Evolutionary conservation across 1,140 invertebrate genomes (phyloP).

Genomic region (Formica exsecta): DNA sequence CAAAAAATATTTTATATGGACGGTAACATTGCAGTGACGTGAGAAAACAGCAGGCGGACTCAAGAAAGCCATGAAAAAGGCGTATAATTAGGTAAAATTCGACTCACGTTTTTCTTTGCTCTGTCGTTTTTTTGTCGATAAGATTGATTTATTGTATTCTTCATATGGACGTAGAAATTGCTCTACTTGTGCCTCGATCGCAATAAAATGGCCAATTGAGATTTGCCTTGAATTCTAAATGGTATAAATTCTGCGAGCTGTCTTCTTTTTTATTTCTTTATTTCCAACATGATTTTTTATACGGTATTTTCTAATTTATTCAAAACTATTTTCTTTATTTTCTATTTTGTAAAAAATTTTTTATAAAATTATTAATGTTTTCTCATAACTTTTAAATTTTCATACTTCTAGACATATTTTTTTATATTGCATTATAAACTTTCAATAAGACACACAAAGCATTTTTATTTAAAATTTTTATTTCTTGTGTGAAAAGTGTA

Average conservation of each 20-base stretch:
- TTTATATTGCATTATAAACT: neutral
- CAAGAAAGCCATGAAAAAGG: conserved; percentile 11
- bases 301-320: conserved; percentile 7
- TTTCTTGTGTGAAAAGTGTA: neutral
- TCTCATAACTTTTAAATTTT: neutral
- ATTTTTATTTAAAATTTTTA: neutral
- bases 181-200: neutral
- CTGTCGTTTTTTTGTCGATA: neutral
- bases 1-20: neutral
- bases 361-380: neutral
- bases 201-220: neutral
- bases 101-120: conserved; percentile 8
- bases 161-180: neutral
- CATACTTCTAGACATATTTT: neutral
- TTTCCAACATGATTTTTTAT: neutral
- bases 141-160: conserved; percentile 35
- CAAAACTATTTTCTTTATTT: neutral
- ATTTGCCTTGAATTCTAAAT: neutral
- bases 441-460: neutral
- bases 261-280: neutral
- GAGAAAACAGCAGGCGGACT: neutral
- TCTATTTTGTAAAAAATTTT: neutral
- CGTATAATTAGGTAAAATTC: conserved; percentile 9
- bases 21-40: neutral
- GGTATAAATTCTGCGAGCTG: neutral